Percentiles rank a stretch among this genome's conserved stretches.
phyloP scores from a whole-genome alignment of 2,797 vertebrate genomes.

The Macropodus opercularis region DNA sequence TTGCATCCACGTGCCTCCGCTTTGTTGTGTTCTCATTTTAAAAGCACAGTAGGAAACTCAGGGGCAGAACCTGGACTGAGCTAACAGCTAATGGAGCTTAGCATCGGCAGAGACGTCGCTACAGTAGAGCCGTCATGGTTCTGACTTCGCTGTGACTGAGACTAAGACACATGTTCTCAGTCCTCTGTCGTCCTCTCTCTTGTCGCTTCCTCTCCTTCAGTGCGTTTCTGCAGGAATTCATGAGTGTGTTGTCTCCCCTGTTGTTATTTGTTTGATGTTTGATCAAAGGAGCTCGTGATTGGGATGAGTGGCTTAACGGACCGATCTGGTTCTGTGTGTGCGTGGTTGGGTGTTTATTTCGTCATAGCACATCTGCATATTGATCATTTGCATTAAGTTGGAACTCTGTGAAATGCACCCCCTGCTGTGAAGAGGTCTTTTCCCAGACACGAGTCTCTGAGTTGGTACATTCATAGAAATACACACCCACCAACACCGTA shows the following conservation, averaged over 20 bases:
- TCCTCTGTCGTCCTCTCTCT: too few relatives aligned
- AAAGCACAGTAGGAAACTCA: too few relatives aligned
- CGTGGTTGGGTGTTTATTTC: not conserved
- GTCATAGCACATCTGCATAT: not conserved
- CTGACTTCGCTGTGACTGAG: too few relatives aligned
- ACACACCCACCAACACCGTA: conserved; percentile 3
- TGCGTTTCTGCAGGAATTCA: too few relatives aligned
- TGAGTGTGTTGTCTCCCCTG: conserved; percentile 39
- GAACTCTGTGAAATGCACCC: conserved; percentile 1
- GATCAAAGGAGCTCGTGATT: conserved; percentile 62
- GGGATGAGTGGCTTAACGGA: conserved; percentile 58
- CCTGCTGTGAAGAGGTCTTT: conserved; percentile 13
- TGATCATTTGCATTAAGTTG: conserved; percentile 8
- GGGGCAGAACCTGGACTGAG: too few relatives aligned
- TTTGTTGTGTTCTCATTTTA: too few relatives aligned
- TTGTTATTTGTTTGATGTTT: conserved; percentile 68
- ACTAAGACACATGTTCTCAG: too few relatives aligned
- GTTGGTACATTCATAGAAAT: not conserved
- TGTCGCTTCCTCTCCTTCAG: too few relatives aligned
- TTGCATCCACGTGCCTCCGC: too few relatives aligned
- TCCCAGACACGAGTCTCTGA: conserved; percentile 4
- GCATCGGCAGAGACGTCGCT: too few relatives aligned
- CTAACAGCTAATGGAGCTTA: too few relatives aligned
- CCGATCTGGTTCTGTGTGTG: conserved; percentile 13
- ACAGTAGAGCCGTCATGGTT: too few relatives aligned